Evolutionary conservation across 2,888 invertebrate species (phyloP), one percentile per base, ranked within the genome.

Genomic region (Patella caerulea): DNA sequence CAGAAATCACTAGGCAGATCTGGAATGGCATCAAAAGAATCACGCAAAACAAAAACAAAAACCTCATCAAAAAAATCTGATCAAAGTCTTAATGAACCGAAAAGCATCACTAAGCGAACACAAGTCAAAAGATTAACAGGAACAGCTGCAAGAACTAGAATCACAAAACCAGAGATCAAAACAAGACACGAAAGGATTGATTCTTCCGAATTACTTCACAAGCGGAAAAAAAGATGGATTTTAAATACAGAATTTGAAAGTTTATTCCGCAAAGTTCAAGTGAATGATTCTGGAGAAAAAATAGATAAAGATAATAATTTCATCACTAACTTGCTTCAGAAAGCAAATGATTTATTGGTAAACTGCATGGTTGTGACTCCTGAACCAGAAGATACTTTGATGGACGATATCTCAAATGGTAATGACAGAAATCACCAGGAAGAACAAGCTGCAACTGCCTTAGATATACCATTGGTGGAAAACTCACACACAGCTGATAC

Each of bases 161-260:
- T 65, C 19, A 65, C 65, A 9, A 65, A 65, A 4, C 65, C 65
- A 24, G 9, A 19, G 11, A 24, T 65, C 24, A 11, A 24, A 12
- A 65, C 24, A 19, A 65, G 65, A 19, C 65, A 65, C 24, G 65
- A 65, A 65, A 65, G 65, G 14, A 65, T 65, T 12, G 65, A 65
- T 15, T 65, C 65, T 17, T 19, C 65, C 11, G 19, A 19, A 19
- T 14, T 65, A 19, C 11, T 24, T 14, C 19, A 65, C 24, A 65
- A 65, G 65, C 19, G 24, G 4, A 65, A 65, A 24, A 65, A 65
- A 65, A 12, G 65, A 11, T 65, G 65, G 65, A 65, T 65, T 24
- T 19, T 65, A 14, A 65, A 65, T 24, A 65, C 65, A 24, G 65
- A 65, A 65, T 65, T 65, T 65, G 65, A 65, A 65, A 65, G 65